These are phyloP conservation scores for Calliphora vomitoria DNA, from an alignment of 2,888 invertebrate species.

Conservation along the genomic window DNA sequence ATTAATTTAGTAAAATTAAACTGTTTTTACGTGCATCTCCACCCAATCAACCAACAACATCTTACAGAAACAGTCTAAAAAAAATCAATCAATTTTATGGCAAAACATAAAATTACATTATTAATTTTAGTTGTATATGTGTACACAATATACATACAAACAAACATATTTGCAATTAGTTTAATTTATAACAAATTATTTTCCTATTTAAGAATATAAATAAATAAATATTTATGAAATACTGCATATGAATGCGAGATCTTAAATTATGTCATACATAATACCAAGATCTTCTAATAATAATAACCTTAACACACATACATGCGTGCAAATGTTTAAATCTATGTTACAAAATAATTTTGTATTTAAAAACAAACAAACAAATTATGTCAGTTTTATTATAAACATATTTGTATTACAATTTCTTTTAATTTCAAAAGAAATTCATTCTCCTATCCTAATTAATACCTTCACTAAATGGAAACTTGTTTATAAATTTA, in stretches of 20 bases:
- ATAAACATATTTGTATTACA: constrained; percentile 6
- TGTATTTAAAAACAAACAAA: constrained; percentile 55
- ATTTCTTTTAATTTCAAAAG: background rate
- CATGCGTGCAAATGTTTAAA: constrained; percentile 7
- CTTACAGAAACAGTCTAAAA: constrained; percentile 4
- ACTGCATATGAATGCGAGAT: constrained; percentile 38
- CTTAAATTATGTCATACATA: constrained; percentile 67
- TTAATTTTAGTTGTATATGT: constrained; percentile 30
- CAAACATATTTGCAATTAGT: constrained; percentile 54
- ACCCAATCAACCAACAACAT: background rate
- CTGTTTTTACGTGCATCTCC: background rate
- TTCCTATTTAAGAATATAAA: constrained; percentile 38
- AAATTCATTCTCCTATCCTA: background rate
- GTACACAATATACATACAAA: background rate
- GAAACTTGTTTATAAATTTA: background rate
- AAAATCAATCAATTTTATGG: constrained; percentile 16
- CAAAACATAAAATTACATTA: constrained; percentile 24
- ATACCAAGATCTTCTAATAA: constrained; percentile 47
- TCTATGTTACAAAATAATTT: constrained; percentile 62
- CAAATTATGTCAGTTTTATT: background rate
- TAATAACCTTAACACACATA: constrained; percentile 2
- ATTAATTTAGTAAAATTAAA: constrained; percentile 39
- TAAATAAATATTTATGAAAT: constrained; percentile 43
- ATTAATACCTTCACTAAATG: background rate
- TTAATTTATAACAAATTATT: constrained; percentile 57